Conservation (phyloP, 2,113 vertebrate species). For the Planiliza haematocheilus region DNA sequence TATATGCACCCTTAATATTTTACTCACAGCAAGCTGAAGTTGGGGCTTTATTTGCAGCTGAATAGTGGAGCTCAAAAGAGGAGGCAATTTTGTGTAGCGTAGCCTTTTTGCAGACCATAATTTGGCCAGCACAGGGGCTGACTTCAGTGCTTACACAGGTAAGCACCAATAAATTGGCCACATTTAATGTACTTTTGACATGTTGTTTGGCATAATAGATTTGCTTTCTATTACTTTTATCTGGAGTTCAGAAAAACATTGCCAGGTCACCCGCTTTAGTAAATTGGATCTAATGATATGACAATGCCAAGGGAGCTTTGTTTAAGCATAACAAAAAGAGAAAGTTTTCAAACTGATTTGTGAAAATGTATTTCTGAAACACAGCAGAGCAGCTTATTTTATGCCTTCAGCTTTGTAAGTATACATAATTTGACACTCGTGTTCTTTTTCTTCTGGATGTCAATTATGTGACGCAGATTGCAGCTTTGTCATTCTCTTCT, state of each 20-base stretch:
- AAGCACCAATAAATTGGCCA: conserved; percentile 45
- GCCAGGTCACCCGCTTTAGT: conserved; percentile 13
- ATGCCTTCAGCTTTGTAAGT: background rate
- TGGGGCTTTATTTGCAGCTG: conserved; percentile 19
- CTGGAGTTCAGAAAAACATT: conserved; percentile 5
- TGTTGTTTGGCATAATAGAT: conserved; percentile 40
- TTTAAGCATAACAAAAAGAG: background rate
- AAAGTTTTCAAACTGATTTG: conserved; percentile 5
- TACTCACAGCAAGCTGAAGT: background rate
- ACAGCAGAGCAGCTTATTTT: conserved; percentile 3
- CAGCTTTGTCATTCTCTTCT: background rate
- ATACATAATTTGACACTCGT: background rate
- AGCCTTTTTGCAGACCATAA: conserved; percentile 40
- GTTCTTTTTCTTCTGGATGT: background rate
- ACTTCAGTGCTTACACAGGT: conserved; percentile 31
- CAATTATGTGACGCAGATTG: conserved; percentile 18
- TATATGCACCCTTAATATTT: conserved; percentile 17
- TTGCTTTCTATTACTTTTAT: conserved; percentile 31
- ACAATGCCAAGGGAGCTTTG: conserved; percentile 7
- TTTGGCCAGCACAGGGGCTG: conserved; percentile 13
- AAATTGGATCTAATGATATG: conserved; percentile 33
- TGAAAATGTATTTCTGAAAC: conserved; percentile 7
- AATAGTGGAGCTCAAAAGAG: conserved; percentile 30
- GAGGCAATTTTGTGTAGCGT: conserved; percentile 38
- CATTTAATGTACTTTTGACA: conserved; percentile 47